phyloP scores from a whole-genome alignment of 2,797 vertebrate species.

The Malacoctenus gilli region DNA sequence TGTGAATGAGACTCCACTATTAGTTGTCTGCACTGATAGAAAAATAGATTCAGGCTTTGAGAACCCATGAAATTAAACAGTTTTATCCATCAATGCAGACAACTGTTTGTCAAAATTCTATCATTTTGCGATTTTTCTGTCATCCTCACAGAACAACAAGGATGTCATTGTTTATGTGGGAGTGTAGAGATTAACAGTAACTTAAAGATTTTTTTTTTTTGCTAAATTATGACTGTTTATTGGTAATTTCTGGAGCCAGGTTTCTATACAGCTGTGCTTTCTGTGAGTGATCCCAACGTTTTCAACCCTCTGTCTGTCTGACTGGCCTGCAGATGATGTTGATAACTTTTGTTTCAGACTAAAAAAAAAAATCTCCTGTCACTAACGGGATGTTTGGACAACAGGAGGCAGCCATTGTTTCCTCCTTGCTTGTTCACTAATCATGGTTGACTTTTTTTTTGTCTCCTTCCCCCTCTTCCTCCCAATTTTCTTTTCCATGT shows the following conservation, averaged over 20 bases:
- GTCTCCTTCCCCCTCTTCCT: constrained; percentile 76
- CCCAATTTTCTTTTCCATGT: constrained; percentile 38
- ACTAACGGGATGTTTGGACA: constrained; percentile 13
- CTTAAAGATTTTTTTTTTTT: too few relatives aligned
- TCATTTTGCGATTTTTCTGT: constrained; percentile 28
- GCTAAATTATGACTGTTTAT: too few relatives aligned
- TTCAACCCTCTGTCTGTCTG: constrained; percentile 22
- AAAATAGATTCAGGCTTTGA: too few relatives aligned
- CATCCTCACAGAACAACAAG: constrained; percentile 61
- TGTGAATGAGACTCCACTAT: too few relatives aligned
- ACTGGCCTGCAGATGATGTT: constrained; percentile 12
- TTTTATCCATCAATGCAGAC: neutral
- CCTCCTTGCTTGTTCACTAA: constrained; percentile 67
- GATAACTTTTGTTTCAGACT: constrained; percentile 34
- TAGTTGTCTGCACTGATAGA: too few relatives aligned
- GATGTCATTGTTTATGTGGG: too few relatives aligned
- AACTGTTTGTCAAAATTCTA: constrained; percentile 43
- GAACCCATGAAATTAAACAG: too few relatives aligned
- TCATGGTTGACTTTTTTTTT: constrained; percentile 53
- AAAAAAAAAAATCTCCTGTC: constrained; percentile 41
- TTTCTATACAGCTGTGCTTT: constrained; percentile 56
- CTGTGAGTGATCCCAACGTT: constrained; percentile 57
- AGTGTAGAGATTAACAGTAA: too few relatives aligned
- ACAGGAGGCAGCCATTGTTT: constrained; percentile 38
- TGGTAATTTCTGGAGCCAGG: too few relatives aligned